phyloP scores from a whole-genome alignment of 1,140 invertebrate species.

The Procambarus clarkii region DNA sequence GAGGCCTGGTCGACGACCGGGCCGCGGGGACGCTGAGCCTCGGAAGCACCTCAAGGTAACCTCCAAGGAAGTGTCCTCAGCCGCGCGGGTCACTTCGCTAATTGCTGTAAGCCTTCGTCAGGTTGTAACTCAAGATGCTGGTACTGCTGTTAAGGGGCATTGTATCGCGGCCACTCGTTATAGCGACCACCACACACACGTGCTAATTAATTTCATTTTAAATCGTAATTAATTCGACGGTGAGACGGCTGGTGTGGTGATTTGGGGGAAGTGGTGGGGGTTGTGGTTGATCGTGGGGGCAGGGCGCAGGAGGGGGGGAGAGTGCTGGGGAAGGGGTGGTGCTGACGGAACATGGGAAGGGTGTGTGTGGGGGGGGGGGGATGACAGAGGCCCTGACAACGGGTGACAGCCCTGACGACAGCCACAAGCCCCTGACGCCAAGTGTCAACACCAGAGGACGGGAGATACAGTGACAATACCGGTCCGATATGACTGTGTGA shows the following conservation, averaged over 20 bases:
- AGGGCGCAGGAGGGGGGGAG: neutral
- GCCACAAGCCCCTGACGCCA: too few relatives aligned
- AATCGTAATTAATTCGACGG: slow-evolving; percentile 21
- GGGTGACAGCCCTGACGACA: too few relatives aligned
- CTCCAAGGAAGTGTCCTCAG: too few relatives aligned
- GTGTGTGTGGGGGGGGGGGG: too few relatives aligned
- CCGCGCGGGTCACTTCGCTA: too few relatives aligned
- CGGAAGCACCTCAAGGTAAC: too few relatives aligned
- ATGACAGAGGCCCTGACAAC: too few relatives aligned
- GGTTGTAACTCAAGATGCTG: too few relatives aligned
- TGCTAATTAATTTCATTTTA: slow-evolving; percentile 25
- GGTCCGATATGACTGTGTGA: neutral
- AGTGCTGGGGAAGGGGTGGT: neutral
- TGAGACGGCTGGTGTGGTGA: neutral
- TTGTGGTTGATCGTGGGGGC: neutral
- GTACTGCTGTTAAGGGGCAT: too few relatives aligned
- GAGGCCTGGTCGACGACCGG: too few relatives aligned
- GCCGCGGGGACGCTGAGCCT: too few relatives aligned
- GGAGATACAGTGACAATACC: neutral
- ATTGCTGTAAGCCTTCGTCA: too few relatives aligned
- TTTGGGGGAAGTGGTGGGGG: neutral
- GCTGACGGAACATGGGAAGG: neutral
- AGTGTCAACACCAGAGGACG: neutral
- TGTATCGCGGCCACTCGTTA: neutral
- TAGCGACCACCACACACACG: neutral